phyloP scores from a whole-genome alignment of 2,888 invertebrate species.

The Pseudoips prasinana region DNA sequence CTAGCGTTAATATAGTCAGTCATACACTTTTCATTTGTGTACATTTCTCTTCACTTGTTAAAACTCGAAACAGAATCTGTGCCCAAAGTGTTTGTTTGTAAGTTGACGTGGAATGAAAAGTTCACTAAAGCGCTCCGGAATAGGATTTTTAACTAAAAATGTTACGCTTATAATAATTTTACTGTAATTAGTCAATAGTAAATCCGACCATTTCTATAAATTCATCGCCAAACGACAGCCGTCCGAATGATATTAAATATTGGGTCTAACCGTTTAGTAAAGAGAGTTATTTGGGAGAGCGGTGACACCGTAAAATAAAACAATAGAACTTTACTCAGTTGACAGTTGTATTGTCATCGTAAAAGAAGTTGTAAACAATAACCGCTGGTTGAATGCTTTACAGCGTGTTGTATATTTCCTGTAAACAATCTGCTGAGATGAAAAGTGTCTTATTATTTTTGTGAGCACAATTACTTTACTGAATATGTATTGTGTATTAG shows the following conservation, averaged over 20 bases:
- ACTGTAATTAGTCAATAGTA: slow-evolving; percentile 48
- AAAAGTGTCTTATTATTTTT: slow-evolving; percentile 54
- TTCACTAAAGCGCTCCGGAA: slow-evolving; percentile 67
- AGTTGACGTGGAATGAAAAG: slow-evolving; percentile 71
- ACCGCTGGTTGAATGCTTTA: slow-evolving; percentile 55
- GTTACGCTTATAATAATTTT: slow-evolving; percentile 72
- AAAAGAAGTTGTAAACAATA: slow-evolving; percentile 58
- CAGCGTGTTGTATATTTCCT: slow-evolving; percentile 57
- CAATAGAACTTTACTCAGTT: slow-evolving; percentile 34
- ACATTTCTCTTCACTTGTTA: neutral
- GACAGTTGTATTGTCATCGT: slow-evolving; percentile 39
- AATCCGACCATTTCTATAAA: slow-evolving; percentile 56
- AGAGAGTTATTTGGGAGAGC: slow-evolving; percentile 37
- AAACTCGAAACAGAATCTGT: neutral
- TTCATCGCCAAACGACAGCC: slow-evolving; percentile 50
- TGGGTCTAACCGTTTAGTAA: slow-evolving; percentile 49
- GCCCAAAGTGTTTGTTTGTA: slow-evolving; percentile 11
- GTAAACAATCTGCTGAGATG: slow-evolving; percentile 44
- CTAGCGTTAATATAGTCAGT: neutral
- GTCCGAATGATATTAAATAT: slow-evolving; percentile 57
- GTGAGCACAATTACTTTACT: slow-evolving; percentile 41
- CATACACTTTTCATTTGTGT: neutral
- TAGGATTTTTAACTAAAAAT: slow-evolving; percentile 47
- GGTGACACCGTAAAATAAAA: slow-evolving; percentile 40
- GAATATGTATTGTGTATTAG: slow-evolving; percentile 49